A percentile compares a stretch with the other conserved stretches of the same genome.
Evolutionary conservation across 2,888 invertebrate species (phyloP).

Genomic region (Hypercompe scribonia): DNA sequence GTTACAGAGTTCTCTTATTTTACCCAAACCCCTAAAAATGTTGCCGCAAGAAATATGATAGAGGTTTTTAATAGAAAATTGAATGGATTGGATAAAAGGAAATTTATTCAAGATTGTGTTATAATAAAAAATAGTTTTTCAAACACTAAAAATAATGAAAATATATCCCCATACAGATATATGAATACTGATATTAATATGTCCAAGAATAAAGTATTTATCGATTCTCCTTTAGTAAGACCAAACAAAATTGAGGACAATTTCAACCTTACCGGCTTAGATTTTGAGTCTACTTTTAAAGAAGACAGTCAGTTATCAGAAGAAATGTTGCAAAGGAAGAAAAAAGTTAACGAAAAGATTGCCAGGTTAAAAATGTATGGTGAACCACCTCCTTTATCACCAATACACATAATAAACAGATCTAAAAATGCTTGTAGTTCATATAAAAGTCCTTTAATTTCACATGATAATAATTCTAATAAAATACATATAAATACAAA

Average conservation of each 20-base stretch:
- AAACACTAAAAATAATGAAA: slow-evolving; percentile 60
- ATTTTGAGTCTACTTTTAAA: slow-evolving; percentile 80
- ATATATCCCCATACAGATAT: slow-evolving; percentile 73
- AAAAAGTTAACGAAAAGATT: slow-evolving; percentile 74
- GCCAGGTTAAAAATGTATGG: slow-evolving; percentile 84
- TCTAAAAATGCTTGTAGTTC: slow-evolving; percentile 70
- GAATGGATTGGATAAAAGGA: slow-evolving; percentile 48
- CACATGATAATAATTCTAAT: slow-evolving; percentile 43
- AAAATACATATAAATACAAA: slow-evolving; percentile 10
- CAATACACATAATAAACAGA: slow-evolving; percentile 75
- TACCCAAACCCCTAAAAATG: slow-evolving; percentile 87
- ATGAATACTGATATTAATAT: slow-evolving; percentile 65
- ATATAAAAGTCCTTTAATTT: slow-evolving; percentile 74
- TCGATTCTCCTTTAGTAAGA: slow-evolving; percentile 67
- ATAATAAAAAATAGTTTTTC: slow-evolving; percentile 67
- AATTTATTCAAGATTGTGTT: slow-evolving; percentile 70
- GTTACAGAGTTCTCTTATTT: slow-evolving; percentile 88
- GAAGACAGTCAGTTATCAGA: slow-evolving; percentile 69
- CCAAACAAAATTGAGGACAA: slow-evolving; percentile 54
- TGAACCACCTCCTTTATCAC: slow-evolving; percentile 85
- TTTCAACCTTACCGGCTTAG: slow-evolving; percentile 74
- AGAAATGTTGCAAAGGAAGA: slow-evolving; percentile 65
- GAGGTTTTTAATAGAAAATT: slow-evolving; percentile 74
- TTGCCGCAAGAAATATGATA: slow-evolving; percentile 77
- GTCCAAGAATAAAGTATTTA: slow-evolving; percentile 66